These are phyloP conservation scores for Seriola aureovittata DNA, from an alignment of 2,113 vertebrate genomes.

Conservation along the genomic window DNA sequence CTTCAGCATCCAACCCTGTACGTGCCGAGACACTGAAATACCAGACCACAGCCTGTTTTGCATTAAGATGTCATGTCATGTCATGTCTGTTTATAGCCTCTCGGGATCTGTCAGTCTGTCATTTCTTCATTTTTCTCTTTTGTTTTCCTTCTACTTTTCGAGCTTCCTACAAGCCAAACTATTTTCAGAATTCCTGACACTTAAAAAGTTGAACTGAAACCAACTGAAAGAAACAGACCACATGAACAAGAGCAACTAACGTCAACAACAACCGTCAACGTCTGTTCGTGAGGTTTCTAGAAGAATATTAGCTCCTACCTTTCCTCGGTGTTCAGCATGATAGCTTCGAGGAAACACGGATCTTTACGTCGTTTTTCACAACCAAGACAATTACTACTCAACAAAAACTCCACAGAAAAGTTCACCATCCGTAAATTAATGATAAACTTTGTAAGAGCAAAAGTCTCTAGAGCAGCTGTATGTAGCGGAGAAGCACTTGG, in stretches of 20 bases:
- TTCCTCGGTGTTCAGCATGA: constrained; percentile 84
- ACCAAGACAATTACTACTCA: constrained; percentile 68
- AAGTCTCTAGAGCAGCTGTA: neutral
- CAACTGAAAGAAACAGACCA: neutral
- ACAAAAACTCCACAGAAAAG: constrained; percentile 72
- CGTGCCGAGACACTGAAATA: neutral
- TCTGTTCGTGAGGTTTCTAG: neutral
- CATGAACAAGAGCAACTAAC: neutral
- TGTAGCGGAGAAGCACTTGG: too few species aligned
- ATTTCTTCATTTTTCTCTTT: neutral
- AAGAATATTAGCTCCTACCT: constrained; percentile 75
- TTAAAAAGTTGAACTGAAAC: neutral
- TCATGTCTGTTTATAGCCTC: neutral
- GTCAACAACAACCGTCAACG: neutral
- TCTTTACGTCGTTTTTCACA: constrained; percentile 65
- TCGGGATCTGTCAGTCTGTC: neutral
- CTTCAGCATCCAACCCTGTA: neutral
- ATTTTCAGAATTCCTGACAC: neutral
- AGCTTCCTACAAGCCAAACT: neutral
- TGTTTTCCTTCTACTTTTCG: neutral
- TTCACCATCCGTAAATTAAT: constrained; percentile 69
- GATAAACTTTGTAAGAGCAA: neutral
- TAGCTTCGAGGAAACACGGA: constrained; percentile 57
- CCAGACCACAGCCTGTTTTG: neutral
- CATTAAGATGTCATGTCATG: neutral